Evolutionary conservation across 92 coral and sea anemone species (phyloP), one percentile per base, ranked within the genome.

Genomic region (Palythoa heliodiscus): DNA sequence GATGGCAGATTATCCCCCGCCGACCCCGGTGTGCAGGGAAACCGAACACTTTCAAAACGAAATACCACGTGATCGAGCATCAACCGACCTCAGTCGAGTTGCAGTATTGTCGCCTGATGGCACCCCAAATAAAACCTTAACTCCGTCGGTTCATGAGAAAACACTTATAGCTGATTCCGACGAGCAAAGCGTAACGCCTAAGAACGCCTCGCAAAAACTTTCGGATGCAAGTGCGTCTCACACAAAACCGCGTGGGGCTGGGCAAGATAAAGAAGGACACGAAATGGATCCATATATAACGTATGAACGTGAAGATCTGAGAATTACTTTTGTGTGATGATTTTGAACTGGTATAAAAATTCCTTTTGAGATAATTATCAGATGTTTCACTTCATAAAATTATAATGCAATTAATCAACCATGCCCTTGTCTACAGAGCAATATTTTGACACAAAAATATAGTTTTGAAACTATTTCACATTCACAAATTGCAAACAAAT

Each of bases 301-400:
- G 14, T 94, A 90, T 70, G 98, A 94, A 73, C 87, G 88, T 37
- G 93, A 92, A 38, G 96, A 94, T 84, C 84, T 96, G 85, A 87
- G 98, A 82, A 92, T 96, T 43, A 96, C 98, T 63, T 96, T 96
- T 88, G 98, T 96, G 38, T 95, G 75, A 85, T n/a, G 39, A 22
- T n/a, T 17, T 78, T 17, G 7, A 72, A 50, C 38, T 19, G 17
- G 23, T 13, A 13, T 19, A 16, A 50, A 43, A n/a, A 39, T n/a
- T 50, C 53, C 11, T 5, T 25, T 4, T 12, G 43, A 70, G 10
- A 70, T 70, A 15, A 70, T 24, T 70, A 71, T 16, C 22, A 71
- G 38, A 71, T 35, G 38, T 72, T 43, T 72, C 55, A 72, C 17
- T 43, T 16, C 19, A 72, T 14, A 40, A 5, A 8, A 24, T n/a